phyloP scores from a whole-genome alignment of 2,797 vertebrate species.

The Ambastaia sidthimunki region DNA sequence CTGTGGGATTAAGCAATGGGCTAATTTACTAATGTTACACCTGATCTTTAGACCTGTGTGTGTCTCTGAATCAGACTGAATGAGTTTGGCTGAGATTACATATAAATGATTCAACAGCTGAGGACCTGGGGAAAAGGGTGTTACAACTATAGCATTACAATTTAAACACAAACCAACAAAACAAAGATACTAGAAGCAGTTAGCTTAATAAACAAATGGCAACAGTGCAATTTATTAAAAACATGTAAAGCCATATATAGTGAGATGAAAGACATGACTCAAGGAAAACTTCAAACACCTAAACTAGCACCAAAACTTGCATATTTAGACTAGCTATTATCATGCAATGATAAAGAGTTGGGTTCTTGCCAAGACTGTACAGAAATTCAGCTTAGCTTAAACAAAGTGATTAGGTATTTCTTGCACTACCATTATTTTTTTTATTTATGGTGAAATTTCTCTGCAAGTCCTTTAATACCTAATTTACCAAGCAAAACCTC shows the following conservation, averaged over 20 bases:
- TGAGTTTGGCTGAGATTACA: constrained; percentile 58
- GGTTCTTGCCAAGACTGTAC: neutral
- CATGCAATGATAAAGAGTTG: neutral
- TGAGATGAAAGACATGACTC: constrained; percentile 52
- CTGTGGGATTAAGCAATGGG: constrained; percentile 61
- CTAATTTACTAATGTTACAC: constrained; percentile 66
- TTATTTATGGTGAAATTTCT: neutral
- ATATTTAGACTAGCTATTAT: neutral
- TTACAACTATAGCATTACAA: constrained; percentile 31
- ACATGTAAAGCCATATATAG: constrained; percentile 58
- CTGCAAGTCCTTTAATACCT: constrained; percentile 16
- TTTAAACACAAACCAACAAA: constrained; percentile 24
- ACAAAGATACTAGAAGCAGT: neutral
- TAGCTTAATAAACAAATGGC: neutral
- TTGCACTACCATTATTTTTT: constrained; percentile 20
- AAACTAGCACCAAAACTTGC: constrained; percentile 3
- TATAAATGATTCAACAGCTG: constrained; percentile 46
- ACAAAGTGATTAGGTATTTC: constrained; percentile 21
- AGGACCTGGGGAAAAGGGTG: constrained; percentile 35
- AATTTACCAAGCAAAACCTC: neutral
- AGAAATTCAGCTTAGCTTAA: constrained; percentile 15
- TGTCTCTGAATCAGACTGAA: constrained; percentile 55
- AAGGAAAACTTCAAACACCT: neutral
- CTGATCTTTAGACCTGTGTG: constrained; percentile 57
- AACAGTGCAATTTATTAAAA: neutral